These are phyloP conservation scores for Drosophila biarmipes DNA, from an alignment of 1,140 invertebrate genomes.

Conservation along the genomic window DNA sequence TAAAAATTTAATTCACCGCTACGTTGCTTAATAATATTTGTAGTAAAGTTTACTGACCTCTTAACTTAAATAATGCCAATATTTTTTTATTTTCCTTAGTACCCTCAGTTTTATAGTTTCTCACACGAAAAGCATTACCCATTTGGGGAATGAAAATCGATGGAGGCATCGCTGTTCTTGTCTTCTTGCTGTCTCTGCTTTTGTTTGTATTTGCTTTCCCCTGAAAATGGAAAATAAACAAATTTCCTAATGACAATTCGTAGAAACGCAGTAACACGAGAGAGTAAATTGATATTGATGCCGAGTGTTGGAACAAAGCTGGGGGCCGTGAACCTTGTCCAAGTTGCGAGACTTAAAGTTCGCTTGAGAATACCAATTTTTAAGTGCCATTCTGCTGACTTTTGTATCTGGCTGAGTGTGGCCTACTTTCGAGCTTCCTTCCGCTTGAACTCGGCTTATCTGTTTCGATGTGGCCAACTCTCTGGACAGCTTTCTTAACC, in stretches of 20 bases:
- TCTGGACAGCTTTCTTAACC: constrained; percentile 47
- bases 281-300: constrained; percentile 74
- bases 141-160: constrained; percentile 66
- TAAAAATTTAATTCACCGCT: no score
- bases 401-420: constrained; percentile 21
- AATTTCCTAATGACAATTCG: constrained; percentile 73
- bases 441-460: constrained; percentile 26
- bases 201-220: constrained; percentile 48
- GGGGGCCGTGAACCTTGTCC: constrained; percentile 28
- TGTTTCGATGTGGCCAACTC: constrained; percentile 47
- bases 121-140: not conserved
- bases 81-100: not conserved
- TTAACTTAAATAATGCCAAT: not conserved
- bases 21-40: no score
- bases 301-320: constrained; percentile 37
- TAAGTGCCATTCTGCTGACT: constrained; percentile 11
- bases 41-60: no score
- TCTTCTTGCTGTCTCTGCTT: constrained; percentile 46
- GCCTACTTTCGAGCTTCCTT: constrained; percentile 35
- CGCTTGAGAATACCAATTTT: constrained; percentile 14
- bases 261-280: constrained; percentile 29
- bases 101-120: constrained; percentile 3
- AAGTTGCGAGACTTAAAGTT: constrained; percentile 21
- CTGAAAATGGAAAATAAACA: constrained; percentile 79
- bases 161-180: constrained; percentile 36